A percentile compares a stretch with the other conserved stretches of the same genome.
Conservation (phyloP, 2,888 invertebrate species). For the Machimus atricapillus region DNA sequence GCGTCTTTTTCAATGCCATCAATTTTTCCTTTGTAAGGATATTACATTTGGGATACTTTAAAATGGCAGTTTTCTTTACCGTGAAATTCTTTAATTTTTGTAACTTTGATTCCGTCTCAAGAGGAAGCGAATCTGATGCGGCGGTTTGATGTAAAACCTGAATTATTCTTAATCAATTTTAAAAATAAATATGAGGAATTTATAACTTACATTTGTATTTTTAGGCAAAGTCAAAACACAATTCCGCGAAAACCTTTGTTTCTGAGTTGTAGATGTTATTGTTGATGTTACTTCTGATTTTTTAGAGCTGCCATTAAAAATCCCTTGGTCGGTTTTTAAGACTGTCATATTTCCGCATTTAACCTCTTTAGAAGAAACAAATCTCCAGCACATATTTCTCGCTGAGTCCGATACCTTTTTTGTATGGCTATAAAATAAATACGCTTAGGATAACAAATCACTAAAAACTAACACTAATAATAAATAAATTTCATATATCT, state of each 20-base stretch:
- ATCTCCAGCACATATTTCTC: background rate
- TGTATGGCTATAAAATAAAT: background rate
- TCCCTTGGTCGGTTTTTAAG: background rate
- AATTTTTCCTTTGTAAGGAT: background rate
- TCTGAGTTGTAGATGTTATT: background rate
- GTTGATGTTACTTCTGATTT: background rate
- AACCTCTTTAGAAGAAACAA: background rate
- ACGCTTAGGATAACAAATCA: background rate
- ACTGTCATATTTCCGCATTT: background rate
- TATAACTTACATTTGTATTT: background rate
- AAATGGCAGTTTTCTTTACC: background rate
- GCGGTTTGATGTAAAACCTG: background rate
- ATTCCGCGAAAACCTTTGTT: background rate
- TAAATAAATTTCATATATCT: no score
- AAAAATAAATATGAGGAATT: background rate
- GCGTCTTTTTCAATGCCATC: background rate
- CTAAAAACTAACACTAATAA: background rate
- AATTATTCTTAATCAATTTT: background rate
- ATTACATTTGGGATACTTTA: background rate
- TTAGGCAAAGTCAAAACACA: background rate
- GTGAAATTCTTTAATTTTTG: background rate
- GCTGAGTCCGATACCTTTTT: background rate
- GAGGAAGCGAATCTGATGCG: background rate
- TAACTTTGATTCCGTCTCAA: background rate
- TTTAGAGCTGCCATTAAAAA: background rate